Percentiles rank a stretch among this genome's conserved stretches.
Conservation (phyloP, 2,888 invertebrate species). For the Apotomis capreana region DNA sequence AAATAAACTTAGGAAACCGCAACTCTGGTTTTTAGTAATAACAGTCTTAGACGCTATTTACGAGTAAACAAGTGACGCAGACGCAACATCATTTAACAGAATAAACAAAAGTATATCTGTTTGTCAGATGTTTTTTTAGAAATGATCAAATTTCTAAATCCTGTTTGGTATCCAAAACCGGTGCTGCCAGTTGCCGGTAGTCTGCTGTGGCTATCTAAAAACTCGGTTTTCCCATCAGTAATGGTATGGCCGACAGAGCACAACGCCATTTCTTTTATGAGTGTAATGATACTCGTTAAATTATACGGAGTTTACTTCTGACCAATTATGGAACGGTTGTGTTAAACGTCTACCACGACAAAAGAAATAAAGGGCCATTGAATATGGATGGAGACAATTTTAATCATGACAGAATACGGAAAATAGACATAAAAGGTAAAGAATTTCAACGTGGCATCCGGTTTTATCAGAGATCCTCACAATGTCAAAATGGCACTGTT, state of each 20-base stretch:
- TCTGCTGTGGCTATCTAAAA: conserved; percentile 10
- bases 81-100: no score
- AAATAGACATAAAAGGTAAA: background rate
- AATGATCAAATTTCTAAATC: conserved; percentile 5
- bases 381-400: background rate
- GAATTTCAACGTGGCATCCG: background rate
- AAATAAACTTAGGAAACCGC: no score
- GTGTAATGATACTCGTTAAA: conserved; percentile 9
- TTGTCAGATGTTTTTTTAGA: no score
- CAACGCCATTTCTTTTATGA: background rate
- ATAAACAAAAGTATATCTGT: no score
- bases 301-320: background rate
- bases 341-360: background rate
- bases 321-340: conserved; percentile 2
- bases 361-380: background rate
- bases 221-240: conserved; percentile 8
- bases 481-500: background rate
- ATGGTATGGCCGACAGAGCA: conserved; percentile 15
- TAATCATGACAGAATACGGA: background rate
- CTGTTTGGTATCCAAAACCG: conserved; percentile 11
- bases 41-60: no score
- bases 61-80: no score
- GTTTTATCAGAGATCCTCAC: background rate
- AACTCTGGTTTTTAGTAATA: no score
- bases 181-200: background rate